phyloP scores from a whole-genome alignment of 2,113 vertebrate genomes.

The Paracanthobrama guichenoti region DNA sequence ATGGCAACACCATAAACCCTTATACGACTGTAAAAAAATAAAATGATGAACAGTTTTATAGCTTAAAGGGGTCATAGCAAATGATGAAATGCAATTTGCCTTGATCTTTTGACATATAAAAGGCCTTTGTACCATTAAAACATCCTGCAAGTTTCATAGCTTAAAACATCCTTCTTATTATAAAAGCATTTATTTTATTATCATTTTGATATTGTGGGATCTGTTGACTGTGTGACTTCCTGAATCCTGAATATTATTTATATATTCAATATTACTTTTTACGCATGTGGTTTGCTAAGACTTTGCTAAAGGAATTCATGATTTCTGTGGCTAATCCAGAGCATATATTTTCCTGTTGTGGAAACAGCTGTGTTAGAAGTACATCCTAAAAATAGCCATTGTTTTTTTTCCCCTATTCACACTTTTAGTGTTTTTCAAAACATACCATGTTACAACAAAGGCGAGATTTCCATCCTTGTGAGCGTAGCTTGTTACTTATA shows the following conservation, averaged over 20 bases:
- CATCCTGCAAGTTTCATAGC: too few relatives aligned
- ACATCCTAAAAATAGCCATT: not conserved
- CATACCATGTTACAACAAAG: not conserved
- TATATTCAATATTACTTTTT: not conserved
- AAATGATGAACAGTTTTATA: too few relatives aligned
- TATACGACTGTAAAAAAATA: too few relatives aligned
- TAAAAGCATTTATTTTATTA: too few relatives aligned
- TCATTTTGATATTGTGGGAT: too few relatives aligned
- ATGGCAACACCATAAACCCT: too few relatives aligned
- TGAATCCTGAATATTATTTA: not conserved
- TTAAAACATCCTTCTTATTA: too few relatives aligned
- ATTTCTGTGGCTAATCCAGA: not conserved
- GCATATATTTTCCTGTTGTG: not conserved
- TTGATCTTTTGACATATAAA: too few relatives aligned
- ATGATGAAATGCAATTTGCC: too few relatives aligned
- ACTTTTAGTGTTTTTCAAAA: not conserved
- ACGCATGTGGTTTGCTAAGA: not conserved
- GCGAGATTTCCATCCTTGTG: not conserved
- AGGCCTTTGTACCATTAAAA: too few relatives aligned
- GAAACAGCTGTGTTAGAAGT: constrained; percentile 11
- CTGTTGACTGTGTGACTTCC: too few relatives aligned
- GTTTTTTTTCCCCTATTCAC: not conserved
- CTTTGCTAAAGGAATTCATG: not conserved
- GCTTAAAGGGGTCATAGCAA: too few relatives aligned
- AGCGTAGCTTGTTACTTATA: not conserved